Percentiles rank a stretch among this genome's conserved stretches.
phyloP scores from a whole-genome alignment of 1,140 invertebrate genomes.

The Himalopsyche phryganea region DNA sequence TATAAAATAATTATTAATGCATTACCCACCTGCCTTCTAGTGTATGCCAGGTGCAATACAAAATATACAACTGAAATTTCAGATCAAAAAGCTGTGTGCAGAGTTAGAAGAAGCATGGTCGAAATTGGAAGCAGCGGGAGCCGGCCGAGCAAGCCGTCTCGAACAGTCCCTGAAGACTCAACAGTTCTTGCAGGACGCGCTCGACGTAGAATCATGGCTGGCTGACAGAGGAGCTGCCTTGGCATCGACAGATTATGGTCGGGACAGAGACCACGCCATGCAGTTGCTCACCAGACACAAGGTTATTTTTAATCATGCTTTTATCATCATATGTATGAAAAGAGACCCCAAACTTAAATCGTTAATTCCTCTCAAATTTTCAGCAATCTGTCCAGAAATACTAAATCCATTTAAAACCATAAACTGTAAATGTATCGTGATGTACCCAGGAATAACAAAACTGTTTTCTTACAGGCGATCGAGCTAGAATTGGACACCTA shows the following conservation, averaged over 20 bases:
- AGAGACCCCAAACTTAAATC: too few species aligned
- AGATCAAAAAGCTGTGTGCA: constrained; percentile 65
- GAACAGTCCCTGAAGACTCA: constrained; percentile 85
- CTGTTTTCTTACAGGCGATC: constrained; percentile 59
- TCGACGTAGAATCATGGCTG: constrained; percentile 91
- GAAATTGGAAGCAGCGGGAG: constrained; percentile 64
- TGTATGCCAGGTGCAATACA: too few species aligned
- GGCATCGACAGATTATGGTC: constrained; percentile 77
- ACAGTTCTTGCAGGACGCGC: constrained; percentile 85
- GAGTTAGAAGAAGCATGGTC: constrained; percentile 66
- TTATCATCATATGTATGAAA: too few species aligned
- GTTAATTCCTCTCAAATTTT: too few species aligned
- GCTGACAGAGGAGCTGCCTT: constrained; percentile 81
- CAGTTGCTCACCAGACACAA: constrained; percentile 92
- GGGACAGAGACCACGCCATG: constrained; percentile 84
- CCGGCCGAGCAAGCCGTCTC: constrained; percentile 70
- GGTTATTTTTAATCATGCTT: too few species aligned
- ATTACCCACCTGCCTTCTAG: too few species aligned
- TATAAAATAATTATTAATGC: too few species aligned
- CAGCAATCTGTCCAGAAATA: too few species aligned
- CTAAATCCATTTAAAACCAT: too few species aligned
- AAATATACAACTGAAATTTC: constrained; percentile 6
- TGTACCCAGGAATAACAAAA: too few species aligned
- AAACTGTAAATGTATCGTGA: too few species aligned
- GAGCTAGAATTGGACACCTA: constrained; percentile 93